A percentile compares a stretch with the other conserved stretches of the same genome.
These are phyloP conservation scores for Pollachius pollachius DNA, from an alignment of 2,113 vertebrate genomes.

Conservation along the genomic window DNA sequence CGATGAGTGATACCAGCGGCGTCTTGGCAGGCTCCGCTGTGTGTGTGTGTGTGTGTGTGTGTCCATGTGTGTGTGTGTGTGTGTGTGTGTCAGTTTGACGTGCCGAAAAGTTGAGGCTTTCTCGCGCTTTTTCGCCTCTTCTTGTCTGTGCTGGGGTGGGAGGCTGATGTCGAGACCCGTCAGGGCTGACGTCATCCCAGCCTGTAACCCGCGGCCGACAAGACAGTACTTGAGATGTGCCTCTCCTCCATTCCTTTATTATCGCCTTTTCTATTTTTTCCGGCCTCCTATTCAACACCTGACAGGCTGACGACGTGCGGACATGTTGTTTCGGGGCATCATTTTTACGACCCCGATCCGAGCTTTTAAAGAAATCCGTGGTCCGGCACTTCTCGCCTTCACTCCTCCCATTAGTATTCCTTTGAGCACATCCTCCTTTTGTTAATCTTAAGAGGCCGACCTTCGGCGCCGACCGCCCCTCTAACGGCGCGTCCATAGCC, in stretches of 20 bases:
- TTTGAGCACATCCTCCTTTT: constrained; percentile 9
- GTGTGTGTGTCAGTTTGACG: constrained; percentile 4
- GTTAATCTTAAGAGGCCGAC: constrained; percentile 14
- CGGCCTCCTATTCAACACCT: constrained; percentile 19
- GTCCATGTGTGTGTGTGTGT: too few species aligned
- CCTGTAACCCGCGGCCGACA: background rate
- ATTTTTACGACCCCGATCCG: constrained; percentile 19
- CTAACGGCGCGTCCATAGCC: background rate
- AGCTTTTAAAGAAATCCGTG: background rate
- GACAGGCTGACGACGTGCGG: constrained; percentile 19
- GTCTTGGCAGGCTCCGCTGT: background rate
- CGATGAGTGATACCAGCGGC: constrained; percentile 18
- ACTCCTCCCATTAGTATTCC: background rate
- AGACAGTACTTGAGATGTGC: constrained; percentile 6
- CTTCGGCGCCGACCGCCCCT: constrained; percentile 16
- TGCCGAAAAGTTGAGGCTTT: constrained; percentile 21
- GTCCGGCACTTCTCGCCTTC: background rate
- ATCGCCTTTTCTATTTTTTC: background rate
- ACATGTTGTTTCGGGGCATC: constrained; percentile 24
- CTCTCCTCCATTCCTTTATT: background rate
- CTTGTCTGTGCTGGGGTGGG: background rate
- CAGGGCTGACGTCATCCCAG: constrained; percentile 15
- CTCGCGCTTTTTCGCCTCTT: background rate
- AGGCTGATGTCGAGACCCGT: background rate
- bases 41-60: background rate